Conservation (phyloP, 2,797 vertebrate species). For the Mormyrops attenuatus region DNA sequence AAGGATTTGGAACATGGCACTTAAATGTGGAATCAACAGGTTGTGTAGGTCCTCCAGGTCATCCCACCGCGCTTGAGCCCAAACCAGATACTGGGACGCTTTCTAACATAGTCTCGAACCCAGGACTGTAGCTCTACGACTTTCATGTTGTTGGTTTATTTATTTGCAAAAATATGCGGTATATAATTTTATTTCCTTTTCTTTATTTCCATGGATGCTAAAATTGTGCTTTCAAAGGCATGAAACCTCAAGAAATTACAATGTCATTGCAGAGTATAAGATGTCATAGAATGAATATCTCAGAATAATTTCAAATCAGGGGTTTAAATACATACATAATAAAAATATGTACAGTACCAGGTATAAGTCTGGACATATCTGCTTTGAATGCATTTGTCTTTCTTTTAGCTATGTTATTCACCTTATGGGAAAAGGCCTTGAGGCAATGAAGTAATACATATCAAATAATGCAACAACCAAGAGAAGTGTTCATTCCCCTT, state of each 20-base stretch:
- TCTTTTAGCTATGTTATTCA: not conserved
- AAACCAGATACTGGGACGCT: not conserved
- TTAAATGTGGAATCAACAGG: not conserved
- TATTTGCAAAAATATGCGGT: not conserved
- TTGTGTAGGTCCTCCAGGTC: not conserved
- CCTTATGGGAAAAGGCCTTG: not conserved
- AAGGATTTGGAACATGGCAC: not conserved
- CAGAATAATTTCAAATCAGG: not conserved
- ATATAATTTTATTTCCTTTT: not conserved
- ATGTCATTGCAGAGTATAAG: not conserved
- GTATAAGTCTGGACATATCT: not conserved
- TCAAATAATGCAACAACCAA: not conserved
- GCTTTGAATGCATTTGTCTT: not conserved
- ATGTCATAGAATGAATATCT: not conserved
- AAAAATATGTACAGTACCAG: not conserved
- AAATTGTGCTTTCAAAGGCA: conserved; percentile 22
- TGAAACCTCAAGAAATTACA: conserved; percentile 7
- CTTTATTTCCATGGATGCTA: conserved; percentile 18
- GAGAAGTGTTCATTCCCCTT: not conserved
- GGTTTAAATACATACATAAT: not conserved
- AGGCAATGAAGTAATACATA: not conserved
- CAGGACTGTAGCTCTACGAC: not conserved
- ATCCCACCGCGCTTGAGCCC: not conserved
- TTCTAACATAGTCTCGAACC: not conserved
- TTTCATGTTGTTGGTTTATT: not conserved